Conservation (phyloP, 2,113 vertebrate species). For the Oostethus manadensis region DNA sequence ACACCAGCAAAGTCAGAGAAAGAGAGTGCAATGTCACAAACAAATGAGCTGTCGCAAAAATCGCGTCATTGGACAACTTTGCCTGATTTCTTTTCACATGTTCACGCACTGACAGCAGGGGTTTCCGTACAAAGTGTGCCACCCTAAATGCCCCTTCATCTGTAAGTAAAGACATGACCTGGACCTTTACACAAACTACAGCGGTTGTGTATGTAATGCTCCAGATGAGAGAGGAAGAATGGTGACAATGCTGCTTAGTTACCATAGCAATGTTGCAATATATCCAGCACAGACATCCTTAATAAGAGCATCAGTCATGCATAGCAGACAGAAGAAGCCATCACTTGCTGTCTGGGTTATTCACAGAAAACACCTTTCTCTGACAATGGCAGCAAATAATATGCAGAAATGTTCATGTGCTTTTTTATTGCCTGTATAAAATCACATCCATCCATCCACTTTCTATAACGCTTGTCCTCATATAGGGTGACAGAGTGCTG, state of each 20-base stretch:
- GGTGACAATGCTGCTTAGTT: not conserved
- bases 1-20: not conserved
- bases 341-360: too few species aligned
- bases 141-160: not conserved
- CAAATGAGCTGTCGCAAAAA: not conserved
- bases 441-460: not conserved
- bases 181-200: not conserved
- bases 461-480: not conserved
- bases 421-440: not conserved
- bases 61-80: not conserved
- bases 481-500: not conserved
- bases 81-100: not conserved
- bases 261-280: not conserved
- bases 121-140: not conserved
- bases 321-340: slow-evolving; percentile 1
- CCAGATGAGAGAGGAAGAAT: not conserved
- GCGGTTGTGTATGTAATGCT: not conserved
- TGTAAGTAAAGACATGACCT: slow-evolving; percentile 1
- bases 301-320: slow-evolving; percentile 11
- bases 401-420: not conserved
- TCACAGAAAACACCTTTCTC: too few species aligned
- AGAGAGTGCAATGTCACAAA: not conserved
- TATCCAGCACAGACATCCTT: not conserved
- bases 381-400: slow-evolving; percentile 1
- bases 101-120: not conserved